Evolutionary conservation across 2,888 invertebrate genomes (phyloP).

Genomic region (Drosophila merina): DNA sequence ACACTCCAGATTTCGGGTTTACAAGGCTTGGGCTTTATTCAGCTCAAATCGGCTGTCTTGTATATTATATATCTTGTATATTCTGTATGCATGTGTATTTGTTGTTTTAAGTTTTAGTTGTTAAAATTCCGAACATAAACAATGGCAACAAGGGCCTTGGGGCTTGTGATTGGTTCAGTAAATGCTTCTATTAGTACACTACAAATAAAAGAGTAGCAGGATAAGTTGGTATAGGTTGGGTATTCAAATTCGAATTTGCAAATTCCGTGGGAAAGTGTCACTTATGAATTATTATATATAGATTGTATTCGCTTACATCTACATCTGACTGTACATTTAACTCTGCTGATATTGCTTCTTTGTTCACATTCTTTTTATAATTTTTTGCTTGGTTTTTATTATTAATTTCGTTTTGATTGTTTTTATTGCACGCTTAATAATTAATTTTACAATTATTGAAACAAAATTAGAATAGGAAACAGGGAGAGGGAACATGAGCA

Average conservation of each 20-base stretch:
- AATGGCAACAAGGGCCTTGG: not conserved
- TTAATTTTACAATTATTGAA: constrained; percentile 63
- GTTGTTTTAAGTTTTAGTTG: constrained; percentile 23
- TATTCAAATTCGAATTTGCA: constrained; percentile 1
- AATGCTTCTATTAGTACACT: constrained; percentile 40
- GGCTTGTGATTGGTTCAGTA: constrained; percentile 8
- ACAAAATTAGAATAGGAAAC: constrained; percentile 17
- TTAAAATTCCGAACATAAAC: constrained; percentile 26
- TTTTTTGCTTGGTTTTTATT: constrained; percentile 1
- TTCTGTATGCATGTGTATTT: not conserved
- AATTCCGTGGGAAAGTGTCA: constrained; percentile 4
- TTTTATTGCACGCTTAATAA: constrained; percentile 70
- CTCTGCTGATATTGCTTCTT: constrained; percentile 15
- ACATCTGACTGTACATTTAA: constrained; percentile 26
- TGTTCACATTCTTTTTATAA: not conserved
- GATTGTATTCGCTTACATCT: constrained; percentile 26
- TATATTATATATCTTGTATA: not conserved
- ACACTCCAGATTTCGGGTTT: constrained; percentile 16
- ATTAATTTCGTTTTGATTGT: constrained; percentile 13
- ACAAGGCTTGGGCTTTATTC: not conserved
- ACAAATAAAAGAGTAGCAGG: constrained; percentile 8
- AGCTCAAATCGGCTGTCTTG: not conserved
- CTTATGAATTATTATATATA: constrained; percentile 19
- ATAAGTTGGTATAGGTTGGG: not conserved
- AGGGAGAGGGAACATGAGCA: constrained; percentile 17